Percentiles rank a stretch among this genome's conserved stretches.
phyloP scores from a whole-genome alignment of 2,113 vertebrate species.

The Scalopus aquaticus region DNA sequence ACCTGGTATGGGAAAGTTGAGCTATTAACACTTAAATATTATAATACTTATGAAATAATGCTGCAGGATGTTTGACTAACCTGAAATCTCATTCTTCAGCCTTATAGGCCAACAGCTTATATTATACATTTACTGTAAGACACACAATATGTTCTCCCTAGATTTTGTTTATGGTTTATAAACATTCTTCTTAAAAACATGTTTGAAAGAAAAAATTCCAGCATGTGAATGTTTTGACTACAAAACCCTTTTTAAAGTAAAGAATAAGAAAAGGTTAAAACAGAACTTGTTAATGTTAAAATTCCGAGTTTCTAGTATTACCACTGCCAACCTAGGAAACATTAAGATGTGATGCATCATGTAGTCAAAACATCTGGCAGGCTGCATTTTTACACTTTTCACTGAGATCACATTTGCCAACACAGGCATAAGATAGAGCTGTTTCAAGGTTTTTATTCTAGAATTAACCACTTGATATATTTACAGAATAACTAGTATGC shows the following conservation, averaged over 20 bases:
- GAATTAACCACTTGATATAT: not conserved
- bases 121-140: slow-evolving; percentile 16
- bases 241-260: slow-evolving; percentile 52
- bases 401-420: slow-evolving; percentile 46
- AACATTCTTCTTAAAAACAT: slow-evolving; percentile 56
- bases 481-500: slow-evolving; percentile 2
- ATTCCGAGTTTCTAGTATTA: slow-evolving; percentile 3
- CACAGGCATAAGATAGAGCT: not conserved
- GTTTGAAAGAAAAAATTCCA: slow-evolving; percentile 42
- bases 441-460: slow-evolving; percentile 28
- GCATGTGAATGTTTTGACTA: slow-evolving; percentile 14
- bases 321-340: slow-evolving; percentile 43
- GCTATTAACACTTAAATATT: not conserved
- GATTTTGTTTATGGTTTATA: slow-evolving; percentile 57
- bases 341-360: slow-evolving; percentile 21
- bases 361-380: slow-evolving; percentile 71
- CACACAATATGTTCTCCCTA: slow-evolving; percentile 15
- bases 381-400: not conserved
- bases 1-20: not conserved
- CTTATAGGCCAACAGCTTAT: not conserved
- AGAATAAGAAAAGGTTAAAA: slow-evolving; percentile 53
- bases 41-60: not conserved
- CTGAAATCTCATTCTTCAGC: slow-evolving; percentile 6
- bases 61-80: slow-evolving; percentile 18
- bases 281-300: slow-evolving; percentile 54